Percentiles rank a stretch among this genome's conserved stretches.
These are phyloP conservation scores for Cyanoderma ruficeps DNA, from an alignment of 2,113 vertebrate genomes.

Conservation along the genomic window DNA sequence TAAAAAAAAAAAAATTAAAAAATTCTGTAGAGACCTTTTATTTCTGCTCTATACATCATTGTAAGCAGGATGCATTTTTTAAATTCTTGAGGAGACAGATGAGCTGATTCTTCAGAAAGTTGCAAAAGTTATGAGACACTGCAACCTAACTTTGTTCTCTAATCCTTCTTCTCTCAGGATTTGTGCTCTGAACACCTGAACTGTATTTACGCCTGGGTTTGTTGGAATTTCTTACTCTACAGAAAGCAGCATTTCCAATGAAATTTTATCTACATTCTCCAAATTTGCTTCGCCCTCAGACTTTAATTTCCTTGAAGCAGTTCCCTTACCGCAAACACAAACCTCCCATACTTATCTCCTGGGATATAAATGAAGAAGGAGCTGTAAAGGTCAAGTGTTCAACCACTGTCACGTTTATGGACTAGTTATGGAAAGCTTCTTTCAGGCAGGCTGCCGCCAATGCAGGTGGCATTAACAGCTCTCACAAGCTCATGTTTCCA, in stretches of 20 bases:
- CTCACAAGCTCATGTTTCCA: slow-evolving; percentile 23
- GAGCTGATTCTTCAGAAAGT: slow-evolving; percentile 45
- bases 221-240: slow-evolving; percentile 14
- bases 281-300: background rate
- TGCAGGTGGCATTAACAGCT: slow-evolving; percentile 33
- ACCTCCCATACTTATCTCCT: background rate
- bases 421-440: slow-evolving; percentile 20
- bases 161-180: background rate
- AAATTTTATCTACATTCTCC: background rate
- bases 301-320: slow-evolving; percentile 1
- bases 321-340: slow-evolving; percentile 4
- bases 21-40: background rate
- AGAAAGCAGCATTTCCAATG: background rate
- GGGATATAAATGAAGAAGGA: background rate
- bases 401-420: background rate
- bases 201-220: slow-evolving; percentile 25
- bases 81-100: slow-evolving; percentile 27
- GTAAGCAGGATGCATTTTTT: slow-evolving; percentile 33
- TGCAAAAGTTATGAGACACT: slow-evolving; percentile 31
- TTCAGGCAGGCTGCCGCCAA: slow-evolving; percentile 38
- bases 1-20: slow-evolving; percentile 29
- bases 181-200: slow-evolving; percentile 9
- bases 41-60: slow-evolving; percentile 35
- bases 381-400: background rate
- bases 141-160: slow-evolving; percentile 14